Base-by-base conservation (phyloP, 2,888 invertebrate species). In the Piscicola geometra region DNA sequence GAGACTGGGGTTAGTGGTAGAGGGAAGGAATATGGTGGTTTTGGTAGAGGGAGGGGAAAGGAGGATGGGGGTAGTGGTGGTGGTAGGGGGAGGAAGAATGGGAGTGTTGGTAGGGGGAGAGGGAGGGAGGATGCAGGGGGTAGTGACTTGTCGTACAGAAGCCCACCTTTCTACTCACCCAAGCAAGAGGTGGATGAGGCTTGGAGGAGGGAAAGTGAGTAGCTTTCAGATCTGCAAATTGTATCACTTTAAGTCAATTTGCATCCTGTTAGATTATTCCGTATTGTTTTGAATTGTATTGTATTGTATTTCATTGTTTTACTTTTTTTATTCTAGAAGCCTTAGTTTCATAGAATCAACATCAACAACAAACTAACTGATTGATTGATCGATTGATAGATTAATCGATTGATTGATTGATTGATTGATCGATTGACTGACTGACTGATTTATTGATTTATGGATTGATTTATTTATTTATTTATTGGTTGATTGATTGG, bases 151-250 rank as follows among this genome's bases (percentile, higher is more conserved):
- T 9, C 21, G 3, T 56, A 56, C 60, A 56, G 60, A 56, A 56
- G 60, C n/a, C 60, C 60, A 18, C 60, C 60, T 21, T 56, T 56
- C n/a, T 56, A 56, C n/a, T 56, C 60, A 9, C 5, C n/a, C n/a
- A 3, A 9, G 3, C 15, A 56, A 18, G 60, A 56, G 15, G 60
- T 56, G 3, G 60, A 56, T 56, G 60, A 56, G 9, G 60, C 9
- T 25, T 56, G 60, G 60, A 56, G 5, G n/a, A 5, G 5, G 5
- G 60, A 56, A 56, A 56, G 60, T 56, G 5, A 56, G 25, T 56
- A 47, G 12, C 21, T 47, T 47, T 47, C 21, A 47, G 12, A 47
- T 47, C 21, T n/a, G n/a, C n/a, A n/a, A 47, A 47, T 15, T 47
- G 50, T 21, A 15, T 56, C n/a, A 25, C 60, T 56, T 56, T 25